Evolutionary conservation across 2,888 invertebrate genomes (phyloP).

Genomic region (Globia sparganii): DNA sequence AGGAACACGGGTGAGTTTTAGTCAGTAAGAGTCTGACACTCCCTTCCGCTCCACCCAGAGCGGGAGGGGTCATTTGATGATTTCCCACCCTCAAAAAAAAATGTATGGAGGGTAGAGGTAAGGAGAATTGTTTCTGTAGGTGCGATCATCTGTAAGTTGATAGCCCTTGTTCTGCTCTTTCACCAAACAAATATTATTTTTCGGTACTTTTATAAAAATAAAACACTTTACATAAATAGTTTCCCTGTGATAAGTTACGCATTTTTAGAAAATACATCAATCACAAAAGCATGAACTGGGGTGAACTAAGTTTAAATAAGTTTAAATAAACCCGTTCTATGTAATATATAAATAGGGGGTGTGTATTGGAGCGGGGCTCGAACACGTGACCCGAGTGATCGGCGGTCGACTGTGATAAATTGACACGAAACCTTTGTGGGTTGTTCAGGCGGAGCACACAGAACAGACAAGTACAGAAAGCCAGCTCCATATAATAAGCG

Average conservation of each 20-base stretch:
- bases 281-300: slow-evolving; percentile 23
- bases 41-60: too few relatives aligned
- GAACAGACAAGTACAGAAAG: not conserved
- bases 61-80: too few relatives aligned
- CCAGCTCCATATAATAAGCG: too few relatives aligned
- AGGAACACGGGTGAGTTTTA: too few relatives aligned
- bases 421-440: slow-evolving; percentile 61
- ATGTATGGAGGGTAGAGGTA: too few relatives aligned
- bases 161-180: not conserved
- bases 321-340: slow-evolving; percentile 22
- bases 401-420: slow-evolving; percentile 68
- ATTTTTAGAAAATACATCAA: slow-evolving; percentile 16
- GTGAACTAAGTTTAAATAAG: slow-evolving; percentile 40
- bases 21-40: too few relatives aligned
- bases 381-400: slow-evolving; percentile 67
- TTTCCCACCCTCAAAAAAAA: too few relatives aligned
- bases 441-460: slow-evolving; percentile 13
- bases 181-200: not conserved
- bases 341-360: slow-evolving; percentile 61
- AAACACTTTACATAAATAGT: slow-evolving; percentile 1
- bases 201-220: not conserved
- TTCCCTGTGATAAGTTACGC: slow-evolving; percentile 8
- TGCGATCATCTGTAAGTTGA: not conserved
- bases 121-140: too few relatives aligned
- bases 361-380: slow-evolving; percentile 69